These are phyloP conservation scores for Arremon brunneinucha DNA, from an alignment of 2,797 vertebrate species.

Conservation along the genomic window DNA sequence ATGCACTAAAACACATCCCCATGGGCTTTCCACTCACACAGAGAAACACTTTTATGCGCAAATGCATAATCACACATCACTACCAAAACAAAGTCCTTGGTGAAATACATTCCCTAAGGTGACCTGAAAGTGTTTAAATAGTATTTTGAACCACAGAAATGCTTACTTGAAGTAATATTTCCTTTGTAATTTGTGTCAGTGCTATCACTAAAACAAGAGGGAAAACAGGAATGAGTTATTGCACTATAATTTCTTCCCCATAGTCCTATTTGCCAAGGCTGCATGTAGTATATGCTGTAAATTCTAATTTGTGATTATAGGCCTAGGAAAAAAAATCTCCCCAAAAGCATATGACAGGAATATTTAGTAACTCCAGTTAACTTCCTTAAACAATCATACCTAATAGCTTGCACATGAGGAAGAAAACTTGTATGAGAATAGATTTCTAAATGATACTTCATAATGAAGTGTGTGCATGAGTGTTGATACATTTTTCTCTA, in stretches of 20 bases:
- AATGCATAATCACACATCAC: neutral
- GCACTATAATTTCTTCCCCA: neutral
- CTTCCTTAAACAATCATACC: neutral
- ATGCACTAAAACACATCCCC: neutral
- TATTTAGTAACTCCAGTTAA: neutral
- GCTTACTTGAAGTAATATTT: neutral
- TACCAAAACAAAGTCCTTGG: neutral
- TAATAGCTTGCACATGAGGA: neutral
- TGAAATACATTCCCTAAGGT: neutral
- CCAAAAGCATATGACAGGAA: neutral
- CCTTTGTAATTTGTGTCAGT: neutral
- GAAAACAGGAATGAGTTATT: neutral
- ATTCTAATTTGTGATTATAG: neutral
- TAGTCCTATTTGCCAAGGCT: neutral
- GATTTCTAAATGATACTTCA: neutral
- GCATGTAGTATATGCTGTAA: neutral
- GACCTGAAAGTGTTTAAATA: neutral
- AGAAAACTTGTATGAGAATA: neutral
- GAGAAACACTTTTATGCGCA: neutral
- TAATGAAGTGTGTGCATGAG: neutral
- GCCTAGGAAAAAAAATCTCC: neutral
- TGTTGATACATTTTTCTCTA: neutral
- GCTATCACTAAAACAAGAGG: neutral
- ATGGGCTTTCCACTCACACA: neutral
- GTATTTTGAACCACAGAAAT: neutral